A percentile compares a stretch with the other conserved stretches of the same genome.
phyloP scores from a whole-genome alignment of 2,888 invertebrate genomes.

The Andricus quercusramuli region DNA sequence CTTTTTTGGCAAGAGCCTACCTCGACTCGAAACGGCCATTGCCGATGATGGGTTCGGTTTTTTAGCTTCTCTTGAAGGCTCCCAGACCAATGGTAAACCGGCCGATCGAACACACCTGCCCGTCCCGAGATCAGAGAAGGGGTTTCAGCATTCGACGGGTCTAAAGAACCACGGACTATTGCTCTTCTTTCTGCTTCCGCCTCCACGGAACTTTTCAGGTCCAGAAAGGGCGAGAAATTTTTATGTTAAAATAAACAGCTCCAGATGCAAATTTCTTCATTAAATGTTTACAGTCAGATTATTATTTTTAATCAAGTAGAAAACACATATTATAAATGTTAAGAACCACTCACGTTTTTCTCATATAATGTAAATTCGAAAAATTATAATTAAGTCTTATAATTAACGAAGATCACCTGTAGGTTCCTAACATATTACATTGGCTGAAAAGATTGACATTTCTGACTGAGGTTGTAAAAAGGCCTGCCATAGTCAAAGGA shows the following conservation, averaged over 20 bases:
- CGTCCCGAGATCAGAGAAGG: conserved; percentile 53
- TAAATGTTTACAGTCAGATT: too few species aligned
- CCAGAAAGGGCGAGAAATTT: conserved; percentile 29
- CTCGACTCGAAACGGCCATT: conserved; percentile 42
- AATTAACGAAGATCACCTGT: too few species aligned
- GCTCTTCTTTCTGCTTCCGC: conserved; percentile 5
- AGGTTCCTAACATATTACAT: too few species aligned
- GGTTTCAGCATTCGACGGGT: conserved; percentile 47
- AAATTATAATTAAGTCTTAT: too few species aligned
- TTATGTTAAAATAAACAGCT: too few species aligned
- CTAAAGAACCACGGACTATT: conserved; percentile 23
- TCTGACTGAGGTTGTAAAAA: neutral
- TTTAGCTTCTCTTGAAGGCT: conserved; percentile 48
- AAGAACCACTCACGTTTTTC: too few species aligned
- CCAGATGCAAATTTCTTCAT: too few species aligned
- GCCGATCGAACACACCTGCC: conserved; percentile 58
- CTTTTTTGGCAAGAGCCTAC: conserved; percentile 34
- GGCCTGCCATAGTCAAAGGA: conserved; percentile 15
- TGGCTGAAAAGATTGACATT: too few species aligned
- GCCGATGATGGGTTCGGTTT: conserved; percentile 48
- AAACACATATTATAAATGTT: too few species aligned
- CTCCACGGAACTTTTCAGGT: conserved; percentile 51
- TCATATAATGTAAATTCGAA: too few species aligned
- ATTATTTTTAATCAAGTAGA: too few species aligned
- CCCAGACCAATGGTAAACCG: conserved; percentile 46